Evolutionary conservation across 23 tunicate species (phyloP), one percentile per base, ranked within the genome.

Genomic region (Styela clava): DNA sequence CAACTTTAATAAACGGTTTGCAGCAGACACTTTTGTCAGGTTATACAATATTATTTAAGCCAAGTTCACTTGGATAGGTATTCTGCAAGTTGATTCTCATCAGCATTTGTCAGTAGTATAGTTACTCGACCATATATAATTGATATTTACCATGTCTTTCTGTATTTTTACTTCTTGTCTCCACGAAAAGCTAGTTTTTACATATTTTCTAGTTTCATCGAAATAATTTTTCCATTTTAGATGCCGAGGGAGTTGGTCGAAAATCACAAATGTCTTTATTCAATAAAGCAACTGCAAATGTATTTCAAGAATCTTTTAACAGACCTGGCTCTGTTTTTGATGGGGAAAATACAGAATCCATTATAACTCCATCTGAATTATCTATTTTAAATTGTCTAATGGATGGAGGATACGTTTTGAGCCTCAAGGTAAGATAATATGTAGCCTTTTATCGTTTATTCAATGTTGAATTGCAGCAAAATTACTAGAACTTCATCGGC

Each of bases 351-450:
- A 35, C 69, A 33, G 97, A 91, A 25, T 70, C 87, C 5, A 78
- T 91, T 26, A 91, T 91, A 79, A 91, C 97, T 19, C 97, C 97
- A 0, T 82, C 97, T 2, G 97, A 91, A 52, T 67, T 91, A 22
- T 70, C 90, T 22, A 86, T 91, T n/a, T 84, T 91, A 5, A 91
- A 86, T 63, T 91, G 97, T 68, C 77, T 91, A 7, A 91, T 91
- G 85, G 97, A 91, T 1, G 97, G 97, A 1, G 97, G 97, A 21
- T 91, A 72, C 70, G 89, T 91, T 18, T 78, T 91, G 27, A 91
- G 97, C 51, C 36, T 91, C 25, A 91, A 91, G 87, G 97, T 91
- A 36, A 32, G 74, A n/a, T n/a, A n/a, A 36, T 31, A 26, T 65
- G 63, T 23, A 68, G 16, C 74, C 16, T n/a, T 24, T 68, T 68